Evolutionary conservation across 2,113 vertebrate species (phyloP), one percentile per base, ranked within the genome.

Genomic region (Hemiprocne comata): DNA sequence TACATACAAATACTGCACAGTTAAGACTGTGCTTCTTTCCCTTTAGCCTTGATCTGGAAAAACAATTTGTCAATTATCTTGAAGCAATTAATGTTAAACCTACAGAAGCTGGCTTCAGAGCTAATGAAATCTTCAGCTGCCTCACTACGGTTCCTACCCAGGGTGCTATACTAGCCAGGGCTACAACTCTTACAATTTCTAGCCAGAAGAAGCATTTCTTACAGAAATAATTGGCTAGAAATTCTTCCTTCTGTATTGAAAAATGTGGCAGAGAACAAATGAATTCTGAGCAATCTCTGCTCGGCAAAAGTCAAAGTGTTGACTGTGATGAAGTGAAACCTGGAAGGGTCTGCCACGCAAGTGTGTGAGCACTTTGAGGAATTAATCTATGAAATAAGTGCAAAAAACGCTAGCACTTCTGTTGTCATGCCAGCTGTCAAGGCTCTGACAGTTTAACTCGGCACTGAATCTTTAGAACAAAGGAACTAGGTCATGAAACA

Each of bases 401-500:
- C 94, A 24, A 48, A 89, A 95, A 80, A 50, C 2, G 7, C 82
- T 44, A 55, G 73, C 70, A 86, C 89, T 95, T 96, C 50, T 87
- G 78, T 87, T 95, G 62, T 87, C 40, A 40, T 94, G 92, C 89
- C 71, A 95, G 89, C 94, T 93, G 95, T 97, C 94, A 96, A 79
- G 70, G 72, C 51, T 94, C 66, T 97, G 96, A 96, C 94, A 93
- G 87, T 92, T 94, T 94, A 96, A 77, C 62, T 94, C 12, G 0
- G 51, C 76, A 50, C 29, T 89, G 91, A 93, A 61, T 87, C 91
- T 92, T 89, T 88, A 92, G 92, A 94, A 96, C 94, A 96, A 97
- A 87, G 85, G 61, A 96, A 91, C 81, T 92, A 90, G 91, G 89
- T 95, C 93, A 96, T 82, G 90, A 94, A 96, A 94, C 81, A 89